Base-by-base conservation (phyloP, 2,888 invertebrate species). In the Lasioglossum lativentre region DNA sequence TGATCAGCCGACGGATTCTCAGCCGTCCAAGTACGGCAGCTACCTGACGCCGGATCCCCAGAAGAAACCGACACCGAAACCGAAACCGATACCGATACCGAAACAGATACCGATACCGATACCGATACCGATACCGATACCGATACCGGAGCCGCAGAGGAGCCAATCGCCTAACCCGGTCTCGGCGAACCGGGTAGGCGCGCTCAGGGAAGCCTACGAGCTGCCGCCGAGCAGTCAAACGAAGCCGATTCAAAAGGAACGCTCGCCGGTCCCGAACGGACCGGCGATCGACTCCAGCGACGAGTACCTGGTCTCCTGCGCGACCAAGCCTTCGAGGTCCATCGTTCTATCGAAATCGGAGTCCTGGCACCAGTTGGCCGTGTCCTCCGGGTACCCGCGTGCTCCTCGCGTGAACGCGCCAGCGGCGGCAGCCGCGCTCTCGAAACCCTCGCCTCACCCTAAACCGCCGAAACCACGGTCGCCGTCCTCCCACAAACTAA, bases 311-410 rank as follows among this genome's bases (percentile, higher is more conserved):
- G 93, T 95, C 88, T 93, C 92, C 0, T 95, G 95, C 78, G 93
- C 94, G 3, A 93, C 80, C 45, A 93, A 91, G 71, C 93, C 94
- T 0, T 92, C 93, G 10, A 90, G 94, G 52, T 94, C 94, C 6
- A 93, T 95, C 72, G 95, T 95, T 1, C 87, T 95, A 4, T 96
- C 96, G 91, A 97, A 97, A 94, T 97, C 97, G 14, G 98, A 98
- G 93, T 97, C 98, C 5, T 98, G 98, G 98, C 97, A 97, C 93
- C 97, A 97, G 92, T 96, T 98, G 85, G 96, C 96, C 85, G 94
- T 96, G 80, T 92, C 94, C 2, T 91, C 89, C 56, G 72, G 75
- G 38, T 79, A 87, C n/a, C 83, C 96, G 19, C 95, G 96, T 59
- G 95, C 95, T 70, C 94, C 86, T 3, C n/a, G 30, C 0, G 40